A percentile compares a stretch with the other conserved stretches of the same genome.
These are phyloP conservation scores for Lagopus leucura DNA, from an alignment of 2,113 vertebrate species.

Conservation along the genomic window DNA sequence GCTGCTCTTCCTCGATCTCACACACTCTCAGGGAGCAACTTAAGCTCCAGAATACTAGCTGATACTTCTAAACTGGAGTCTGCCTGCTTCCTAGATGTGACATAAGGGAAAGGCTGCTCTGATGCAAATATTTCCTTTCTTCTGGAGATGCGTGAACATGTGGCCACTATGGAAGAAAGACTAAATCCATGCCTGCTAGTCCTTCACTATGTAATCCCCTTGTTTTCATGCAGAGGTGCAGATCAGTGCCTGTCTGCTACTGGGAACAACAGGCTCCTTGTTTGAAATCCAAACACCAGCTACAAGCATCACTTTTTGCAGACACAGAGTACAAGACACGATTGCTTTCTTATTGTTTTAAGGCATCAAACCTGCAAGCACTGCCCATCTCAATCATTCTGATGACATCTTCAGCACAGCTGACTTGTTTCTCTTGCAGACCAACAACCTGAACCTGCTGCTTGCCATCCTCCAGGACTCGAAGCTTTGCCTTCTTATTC, in stretches of 20 bases:
- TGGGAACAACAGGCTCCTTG: neutral
- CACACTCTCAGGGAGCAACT: neutral
- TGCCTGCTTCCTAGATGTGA: neutral
- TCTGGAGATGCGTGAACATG: neutral
- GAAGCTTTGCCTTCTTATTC: conserved; percentile 93
- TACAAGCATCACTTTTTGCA: neutral
- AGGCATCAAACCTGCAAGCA: conserved; percentile 86
- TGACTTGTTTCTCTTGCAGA: conserved; percentile 86
- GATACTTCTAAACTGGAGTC: neutral
- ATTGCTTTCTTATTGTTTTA: neutral
- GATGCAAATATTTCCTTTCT: neutral
- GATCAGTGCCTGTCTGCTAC: neutral
- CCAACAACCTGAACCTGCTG: conserved; percentile 96
- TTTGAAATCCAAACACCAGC: neutral
- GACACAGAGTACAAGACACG: neutral
- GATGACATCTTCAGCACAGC: conserved; percentile 89
- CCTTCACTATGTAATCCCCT: neutral
- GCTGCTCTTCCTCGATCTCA: neutral
- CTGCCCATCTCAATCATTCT: conserved; percentile 89
- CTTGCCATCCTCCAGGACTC: conserved; percentile 93
- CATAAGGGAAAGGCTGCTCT: neutral
- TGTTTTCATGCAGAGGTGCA: neutral
- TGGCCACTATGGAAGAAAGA: neutral
- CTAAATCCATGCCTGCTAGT: neutral
- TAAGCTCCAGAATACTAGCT: neutral